Conservation (phyloP, 2,888 invertebrate species). For the Brachynemurus nebulosus region DNA sequence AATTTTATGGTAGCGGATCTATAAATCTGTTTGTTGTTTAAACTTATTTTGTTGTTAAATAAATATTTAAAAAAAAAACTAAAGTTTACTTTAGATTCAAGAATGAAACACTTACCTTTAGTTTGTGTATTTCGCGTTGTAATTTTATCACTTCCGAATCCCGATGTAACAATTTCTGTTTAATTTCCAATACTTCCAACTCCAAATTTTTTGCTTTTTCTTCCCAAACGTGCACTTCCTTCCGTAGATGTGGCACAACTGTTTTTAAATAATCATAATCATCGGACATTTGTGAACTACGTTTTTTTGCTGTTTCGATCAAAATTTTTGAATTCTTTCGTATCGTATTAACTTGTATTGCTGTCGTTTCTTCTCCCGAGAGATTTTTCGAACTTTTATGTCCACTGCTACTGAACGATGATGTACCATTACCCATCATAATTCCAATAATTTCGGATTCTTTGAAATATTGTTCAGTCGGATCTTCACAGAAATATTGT, state of each 20-base stretch:
- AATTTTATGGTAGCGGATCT: too few relatives aligned
- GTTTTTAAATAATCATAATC: constrained; percentile 30
- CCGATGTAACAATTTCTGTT: constrained; percentile 37
- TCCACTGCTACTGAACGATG: constrained; percentile 19
- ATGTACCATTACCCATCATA: constrained; percentile 31
- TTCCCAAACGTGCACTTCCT: constrained; percentile 35
- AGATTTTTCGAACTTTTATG: constrained; percentile 21
- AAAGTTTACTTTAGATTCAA: neutral
- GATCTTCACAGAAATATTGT: constrained; percentile 19
- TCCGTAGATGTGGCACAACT: constrained; percentile 33
- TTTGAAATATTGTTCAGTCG: constrained; percentile 28
- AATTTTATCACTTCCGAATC: constrained; percentile 45
- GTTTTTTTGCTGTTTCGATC: constrained; percentile 19
- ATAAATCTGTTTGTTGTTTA: too few relatives aligned
- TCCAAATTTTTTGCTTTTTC: constrained; percentile 35
- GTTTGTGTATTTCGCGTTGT: constrained; percentile 54
- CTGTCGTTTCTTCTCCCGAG: neutral
- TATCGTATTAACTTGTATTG: constrained; percentile 20
- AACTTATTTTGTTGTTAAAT: too few relatives aligned
- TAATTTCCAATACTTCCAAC: constrained; percentile 39
- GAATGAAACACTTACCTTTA: constrained; percentile 35
- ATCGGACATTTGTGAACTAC: constrained; percentile 21
- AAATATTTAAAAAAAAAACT: too few relatives aligned
- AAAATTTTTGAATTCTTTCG: constrained; percentile 25
- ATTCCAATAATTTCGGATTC: constrained; percentile 28